These are phyloP conservation scores for Phylloscopus collybita DNA, from an alignment of 2,797 vertebrate genomes.

Conservation along the genomic window DNA sequence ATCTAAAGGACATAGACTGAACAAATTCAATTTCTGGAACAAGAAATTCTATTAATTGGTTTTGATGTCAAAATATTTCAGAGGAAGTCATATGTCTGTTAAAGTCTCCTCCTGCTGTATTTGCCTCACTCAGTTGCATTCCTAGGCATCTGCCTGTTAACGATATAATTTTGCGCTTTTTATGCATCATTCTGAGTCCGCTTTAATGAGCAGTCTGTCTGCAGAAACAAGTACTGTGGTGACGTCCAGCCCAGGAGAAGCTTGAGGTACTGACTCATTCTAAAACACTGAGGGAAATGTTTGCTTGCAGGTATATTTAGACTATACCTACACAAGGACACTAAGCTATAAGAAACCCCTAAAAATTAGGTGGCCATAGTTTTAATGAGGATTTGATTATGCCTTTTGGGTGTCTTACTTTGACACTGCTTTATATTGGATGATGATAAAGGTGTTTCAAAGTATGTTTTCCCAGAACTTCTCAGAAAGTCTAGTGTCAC, in stretches of 20 bases:
- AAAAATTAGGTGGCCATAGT: slow-evolving; percentile 5
- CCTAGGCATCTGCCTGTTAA: slow-evolving; percentile 19
- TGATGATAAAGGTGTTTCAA: background rate
- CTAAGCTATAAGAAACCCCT: slow-evolving; percentile 8
- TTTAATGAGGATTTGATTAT: slow-evolving; percentile 32
- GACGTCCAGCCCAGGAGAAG: slow-evolving; percentile 9
- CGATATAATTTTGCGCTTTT: background rate
- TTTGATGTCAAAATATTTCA: slow-evolving; percentile 5
- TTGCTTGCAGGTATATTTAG: slow-evolving; percentile 28
- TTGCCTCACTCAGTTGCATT: background rate
- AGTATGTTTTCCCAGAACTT: background rate
- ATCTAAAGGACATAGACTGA: background rate
- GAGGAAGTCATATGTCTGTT: background rate
- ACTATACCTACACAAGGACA: background rate
- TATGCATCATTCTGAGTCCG: background rate
- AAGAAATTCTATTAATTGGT: background rate
- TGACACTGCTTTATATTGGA: background rate
- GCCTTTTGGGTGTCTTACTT: slow-evolving; percentile 2
- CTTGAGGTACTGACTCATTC: slow-evolving; percentile 26
- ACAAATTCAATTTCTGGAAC: background rate
- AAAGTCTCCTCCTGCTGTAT: background rate
- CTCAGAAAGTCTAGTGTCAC: background rate
- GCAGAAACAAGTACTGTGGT: background rate
- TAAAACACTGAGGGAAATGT: background rate
- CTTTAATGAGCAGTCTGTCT: slow-evolving; percentile 7